Conservation (phyloP, 2,797 vertebrate genomes). For the Enteromius anoplus region DNA sequence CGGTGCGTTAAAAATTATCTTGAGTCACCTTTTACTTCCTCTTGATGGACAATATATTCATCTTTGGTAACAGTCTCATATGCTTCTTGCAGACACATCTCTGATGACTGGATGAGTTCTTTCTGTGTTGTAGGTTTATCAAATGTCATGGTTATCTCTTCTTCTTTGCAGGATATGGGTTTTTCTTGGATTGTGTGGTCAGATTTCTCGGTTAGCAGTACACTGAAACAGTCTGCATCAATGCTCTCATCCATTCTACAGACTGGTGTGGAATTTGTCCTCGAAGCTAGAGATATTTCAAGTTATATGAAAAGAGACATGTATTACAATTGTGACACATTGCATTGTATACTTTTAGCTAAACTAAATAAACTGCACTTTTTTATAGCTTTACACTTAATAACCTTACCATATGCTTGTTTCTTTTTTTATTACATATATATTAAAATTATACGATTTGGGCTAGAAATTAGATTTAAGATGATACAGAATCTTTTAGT, state of each 20-base stretch:
- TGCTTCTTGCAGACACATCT: slow-evolving; percentile 69
- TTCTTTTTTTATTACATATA: not conserved
- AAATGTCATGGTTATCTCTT: slow-evolving; percentile 69
- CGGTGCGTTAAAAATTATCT: slow-evolving; percentile 52
- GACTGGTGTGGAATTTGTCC: slow-evolving; percentile 73
- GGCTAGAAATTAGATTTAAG: slow-evolving; percentile 30
- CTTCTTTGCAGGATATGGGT: slow-evolving; percentile 64
- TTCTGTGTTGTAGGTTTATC: slow-evolving; percentile 71
- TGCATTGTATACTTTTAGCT: slow-evolving; percentile 44
- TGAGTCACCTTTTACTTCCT: slow-evolving; percentile 85
- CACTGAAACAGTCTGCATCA: slow-evolving; percentile 71
- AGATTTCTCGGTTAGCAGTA: slow-evolving; percentile 68
- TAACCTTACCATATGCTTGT: not conserved
- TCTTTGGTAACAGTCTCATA: slow-evolving; percentile 75
- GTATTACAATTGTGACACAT: slow-evolving; percentile 69
- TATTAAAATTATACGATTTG: not conserved
- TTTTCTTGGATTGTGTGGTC: slow-evolving; percentile 63
- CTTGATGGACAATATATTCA: slow-evolving; percentile 73
- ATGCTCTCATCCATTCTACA: slow-evolving; percentile 71
- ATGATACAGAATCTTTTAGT: slow-evolving; percentile 27
- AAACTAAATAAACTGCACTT: not conserved
- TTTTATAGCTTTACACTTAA: not conserved
- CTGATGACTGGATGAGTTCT: slow-evolving; percentile 73
- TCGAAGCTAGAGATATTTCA: slow-evolving; percentile 76
- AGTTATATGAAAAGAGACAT: slow-evolving; percentile 76